Evolutionary conservation across 2,797 vertebrate species (phyloP).

Genomic region (Hydrophis major): DNA sequence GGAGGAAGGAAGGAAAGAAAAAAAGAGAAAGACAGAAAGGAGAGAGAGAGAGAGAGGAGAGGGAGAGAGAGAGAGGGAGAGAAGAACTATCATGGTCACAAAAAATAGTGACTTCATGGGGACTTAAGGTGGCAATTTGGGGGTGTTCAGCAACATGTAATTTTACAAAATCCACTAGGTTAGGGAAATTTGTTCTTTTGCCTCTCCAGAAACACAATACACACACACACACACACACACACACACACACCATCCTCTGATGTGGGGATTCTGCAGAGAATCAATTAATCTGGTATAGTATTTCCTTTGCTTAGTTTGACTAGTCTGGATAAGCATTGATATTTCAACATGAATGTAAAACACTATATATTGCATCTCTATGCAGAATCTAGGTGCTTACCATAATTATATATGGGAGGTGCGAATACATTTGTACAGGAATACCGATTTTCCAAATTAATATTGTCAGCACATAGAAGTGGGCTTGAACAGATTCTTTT

Average conservation of each 20-base stretch:
- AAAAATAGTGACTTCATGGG: neutral
- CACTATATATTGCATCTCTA: neutral
- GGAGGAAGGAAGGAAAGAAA: no score
- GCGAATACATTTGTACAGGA: neutral
- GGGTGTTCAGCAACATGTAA: neutral
- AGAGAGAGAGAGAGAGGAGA: no score
- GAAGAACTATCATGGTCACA: neutral
- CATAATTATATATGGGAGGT: neutral
- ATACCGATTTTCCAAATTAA: neutral
- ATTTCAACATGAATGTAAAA: neutral
- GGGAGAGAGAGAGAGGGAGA: no score
- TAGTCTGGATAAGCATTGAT: neutral
- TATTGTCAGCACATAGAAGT: neutral
- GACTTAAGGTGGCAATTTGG: neutral
- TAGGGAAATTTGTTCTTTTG: neutral
- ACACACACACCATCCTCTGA: neutral
- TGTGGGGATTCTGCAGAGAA: neutral
- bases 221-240: neutral
- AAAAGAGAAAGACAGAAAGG: no score
- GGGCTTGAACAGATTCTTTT: neutral
- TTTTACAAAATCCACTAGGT: neutral
- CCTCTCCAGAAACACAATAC: no score
- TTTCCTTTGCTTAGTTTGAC: neutral
- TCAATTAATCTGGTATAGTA: neutral
- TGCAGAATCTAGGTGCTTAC: neutral